Evolutionary conservation across 2,113 vertebrate species (phyloP), one percentile per base, ranked within the genome.

Genomic region (Tetrao urogallus): DNA sequence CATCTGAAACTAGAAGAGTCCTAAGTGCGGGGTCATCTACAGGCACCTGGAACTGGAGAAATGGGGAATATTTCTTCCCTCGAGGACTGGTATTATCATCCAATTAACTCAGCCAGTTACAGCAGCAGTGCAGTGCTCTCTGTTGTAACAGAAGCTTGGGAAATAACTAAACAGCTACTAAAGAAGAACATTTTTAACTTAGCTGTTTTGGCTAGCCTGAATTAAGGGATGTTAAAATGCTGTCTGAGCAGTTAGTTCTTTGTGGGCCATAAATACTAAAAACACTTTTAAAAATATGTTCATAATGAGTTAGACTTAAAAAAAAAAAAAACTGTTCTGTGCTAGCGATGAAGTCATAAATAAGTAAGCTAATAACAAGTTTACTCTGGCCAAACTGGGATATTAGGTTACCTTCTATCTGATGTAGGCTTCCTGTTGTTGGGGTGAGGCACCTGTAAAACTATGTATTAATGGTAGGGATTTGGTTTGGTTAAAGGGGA

Each of bases 191-290:
- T 69, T 57, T 87, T 66, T 30, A 67, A 78, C 36, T 63, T 90
- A 61, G 22, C 50, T 63, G 22, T 67, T 86, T 34, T 86, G 76
- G 27, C 30, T 75, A 82, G 58, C 27, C 92, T 84, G 30, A 1
- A 0, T 78, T 42, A 57, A 72, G 63, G 24, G 52, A 13, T 71
- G 81, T 78, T 87, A 63, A 75, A 94, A 91, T 7, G 18, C 66
- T 87, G 57, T 8, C 24, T 64, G 52, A 71, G 18, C 47, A 69
- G 25, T 0, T 0, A 69, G 25, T 0, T 0, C 18, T 81, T 12
- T 78, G 22, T 38, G 24, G 28, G 70, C 45, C 13, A 8, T 67
- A 78, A 87, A 71, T 45, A 42, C 50, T 54, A 27, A 40, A 40
- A 19, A 64, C 38, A 47, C 71, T 30, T 63, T 3, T 24, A 14